These are phyloP conservation scores for Isotomurus palustris DNA, from an alignment of 2,888 invertebrate species.

Conservation along the genomic window DNA sequence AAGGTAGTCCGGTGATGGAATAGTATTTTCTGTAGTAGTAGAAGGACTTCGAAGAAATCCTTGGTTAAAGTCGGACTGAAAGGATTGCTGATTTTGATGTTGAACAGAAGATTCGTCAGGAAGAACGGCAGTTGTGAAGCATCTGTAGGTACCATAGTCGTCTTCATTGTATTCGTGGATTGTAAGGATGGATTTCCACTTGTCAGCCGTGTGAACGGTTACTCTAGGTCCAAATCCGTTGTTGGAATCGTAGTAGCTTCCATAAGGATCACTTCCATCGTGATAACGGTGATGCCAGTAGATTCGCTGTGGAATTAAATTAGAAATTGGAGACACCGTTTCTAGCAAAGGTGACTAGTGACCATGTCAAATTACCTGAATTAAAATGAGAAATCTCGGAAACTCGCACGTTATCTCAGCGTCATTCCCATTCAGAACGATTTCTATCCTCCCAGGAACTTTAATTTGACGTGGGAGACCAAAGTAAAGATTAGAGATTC, in stretches of 20 bases:
- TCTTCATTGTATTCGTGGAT: conserved; percentile 37
- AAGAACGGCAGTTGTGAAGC: conserved; percentile 40
- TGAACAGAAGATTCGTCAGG: conserved; percentile 26
- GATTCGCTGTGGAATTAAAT: conserved; percentile 34
- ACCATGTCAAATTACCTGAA: conserved; percentile 42
- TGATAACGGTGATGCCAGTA: conserved; percentile 44
- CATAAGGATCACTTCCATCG: conserved; percentile 40
- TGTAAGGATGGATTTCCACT: conserved; percentile 37
- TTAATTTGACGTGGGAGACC: conserved; percentile 33
- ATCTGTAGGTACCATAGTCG: conserved; percentile 42
- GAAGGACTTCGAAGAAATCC: conserved; percentile 6
- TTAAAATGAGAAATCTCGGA: conserved; percentile 35
- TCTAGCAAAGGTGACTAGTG: no score
- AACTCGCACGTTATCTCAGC: conserved; percentile 42
- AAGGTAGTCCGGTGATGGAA: not conserved
- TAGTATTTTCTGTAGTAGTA: not conserved
- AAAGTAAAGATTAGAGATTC: not conserved
- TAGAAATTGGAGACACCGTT: no score
- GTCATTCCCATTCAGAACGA: conserved; percentile 26
- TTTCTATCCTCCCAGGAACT: conserved; percentile 39
- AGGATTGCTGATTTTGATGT: conserved; percentile 5
- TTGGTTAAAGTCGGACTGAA: no score
- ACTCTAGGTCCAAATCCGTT: conserved; percentile 41
- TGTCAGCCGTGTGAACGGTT: conserved; percentile 28
- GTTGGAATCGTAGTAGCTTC: conserved; percentile 40